Evolutionary conservation across 1,140 invertebrate genomes (phyloP).

Genomic region (Calycopis cecrops): DNA sequence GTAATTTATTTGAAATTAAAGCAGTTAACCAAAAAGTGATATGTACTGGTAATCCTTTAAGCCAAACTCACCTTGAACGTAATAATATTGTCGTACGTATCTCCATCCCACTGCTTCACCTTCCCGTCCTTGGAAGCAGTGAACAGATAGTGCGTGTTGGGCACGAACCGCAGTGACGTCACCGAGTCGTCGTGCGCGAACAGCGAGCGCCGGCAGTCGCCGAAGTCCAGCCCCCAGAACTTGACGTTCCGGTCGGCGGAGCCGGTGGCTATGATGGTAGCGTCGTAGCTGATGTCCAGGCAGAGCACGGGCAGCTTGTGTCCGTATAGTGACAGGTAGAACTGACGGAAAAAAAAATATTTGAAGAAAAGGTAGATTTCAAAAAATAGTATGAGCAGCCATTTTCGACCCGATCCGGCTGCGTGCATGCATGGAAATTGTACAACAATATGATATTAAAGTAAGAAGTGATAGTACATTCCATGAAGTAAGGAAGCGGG

Average conservation of each 20-base stretch:
- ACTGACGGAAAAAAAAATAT: constrained; percentile 72
- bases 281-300: constrained; percentile 96
- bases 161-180: constrained; percentile 91
- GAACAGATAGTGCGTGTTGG: constrained; percentile 95
- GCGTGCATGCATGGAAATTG: too few species aligned
- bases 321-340: constrained; percentile 96
- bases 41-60: too few species aligned
- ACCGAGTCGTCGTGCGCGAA: constrained; percentile 97
- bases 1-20: too few species aligned
- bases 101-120: constrained; percentile 98
- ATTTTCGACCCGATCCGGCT: too few species aligned
- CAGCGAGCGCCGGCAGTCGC: constrained; percentile 93
- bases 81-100: constrained; percentile 92
- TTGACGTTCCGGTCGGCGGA: constrained; percentile 97
- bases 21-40: too few species aligned
- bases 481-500: too few species aligned
- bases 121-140: constrained; percentile 94
- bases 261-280: constrained; percentile 92
- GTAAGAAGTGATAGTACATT: too few species aligned
- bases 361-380: too few species aligned
- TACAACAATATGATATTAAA: too few species aligned
- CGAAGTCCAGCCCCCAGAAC: constrained; percentile 99
- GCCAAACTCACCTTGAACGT: constrained; percentile 84
- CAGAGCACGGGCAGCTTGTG: constrained; percentile 96
- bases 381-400: too few species aligned